A percentile compares a stretch with the other conserved stretches of the same genome.
Evolutionary conservation across 2,113 vertebrate species (phyloP).

Genomic region (Patagioenas fasciata): DNA sequence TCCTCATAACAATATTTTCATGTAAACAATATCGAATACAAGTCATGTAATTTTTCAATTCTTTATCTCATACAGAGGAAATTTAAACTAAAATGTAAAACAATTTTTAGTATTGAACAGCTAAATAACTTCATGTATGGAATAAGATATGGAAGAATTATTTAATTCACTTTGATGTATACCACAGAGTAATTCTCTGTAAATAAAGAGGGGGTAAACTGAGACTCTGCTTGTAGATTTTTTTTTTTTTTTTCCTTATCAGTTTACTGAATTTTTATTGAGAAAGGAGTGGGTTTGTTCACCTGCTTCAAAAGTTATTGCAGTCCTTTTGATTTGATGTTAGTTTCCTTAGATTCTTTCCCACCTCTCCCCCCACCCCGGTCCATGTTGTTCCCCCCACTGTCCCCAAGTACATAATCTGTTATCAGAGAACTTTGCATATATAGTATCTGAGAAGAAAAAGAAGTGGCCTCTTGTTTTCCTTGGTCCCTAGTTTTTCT

Average conservation of each 20-base stretch:
- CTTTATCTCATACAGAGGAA: background rate
- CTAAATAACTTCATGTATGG: background rate
- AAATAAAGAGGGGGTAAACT: background rate
- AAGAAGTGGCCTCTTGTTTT: background rate
- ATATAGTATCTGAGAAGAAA: background rate
- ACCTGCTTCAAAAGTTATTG: background rate
- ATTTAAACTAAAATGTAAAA: background rate
- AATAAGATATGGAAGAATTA: background rate
- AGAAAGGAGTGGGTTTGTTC: background rate
- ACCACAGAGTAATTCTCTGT: background rate
- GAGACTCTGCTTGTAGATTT: background rate
- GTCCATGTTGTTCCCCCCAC: background rate
- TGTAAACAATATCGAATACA: background rate
- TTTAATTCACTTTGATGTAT: background rate
- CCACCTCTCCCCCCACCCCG: fast-evolving
- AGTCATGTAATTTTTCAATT: background rate
- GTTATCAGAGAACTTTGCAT: background rate
- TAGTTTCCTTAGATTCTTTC: background rate
- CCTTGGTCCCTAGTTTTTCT: background rate
- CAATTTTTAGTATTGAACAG: background rate
- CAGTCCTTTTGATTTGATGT: background rate
- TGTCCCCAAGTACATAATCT: background rate
- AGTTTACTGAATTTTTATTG: background rate
- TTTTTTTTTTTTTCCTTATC: background rate
- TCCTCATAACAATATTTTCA: background rate